phyloP scores from a whole-genome alignment of 2,797 vertebrate genomes.

The Coendou prehensilis region DNA sequence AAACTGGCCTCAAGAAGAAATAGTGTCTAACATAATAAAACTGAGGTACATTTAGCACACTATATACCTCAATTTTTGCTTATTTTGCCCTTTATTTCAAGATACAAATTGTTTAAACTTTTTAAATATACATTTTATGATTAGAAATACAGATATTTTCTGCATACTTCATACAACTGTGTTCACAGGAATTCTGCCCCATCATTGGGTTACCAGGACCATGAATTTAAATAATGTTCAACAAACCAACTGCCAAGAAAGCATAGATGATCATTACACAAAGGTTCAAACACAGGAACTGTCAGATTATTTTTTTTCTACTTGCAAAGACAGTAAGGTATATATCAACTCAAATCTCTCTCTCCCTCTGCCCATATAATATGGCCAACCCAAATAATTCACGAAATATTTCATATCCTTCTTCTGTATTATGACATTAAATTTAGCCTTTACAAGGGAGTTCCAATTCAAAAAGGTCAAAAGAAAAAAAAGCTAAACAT shows the following conservation, averaged over 20 bases:
- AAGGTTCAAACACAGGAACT: neutral
- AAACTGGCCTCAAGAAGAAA: conserved; percentile 1
- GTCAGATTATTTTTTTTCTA: conserved; percentile 16
- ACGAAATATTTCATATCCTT: conserved; percentile 10
- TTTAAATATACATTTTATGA: neutral
- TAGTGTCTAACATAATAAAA: conserved; percentile 36
- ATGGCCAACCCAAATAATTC: conserved; percentile 22
- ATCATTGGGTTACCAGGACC: neutral
- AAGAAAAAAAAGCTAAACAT: neutral
- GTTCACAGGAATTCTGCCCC: neutral
- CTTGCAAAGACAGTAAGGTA: conserved; percentile 5
- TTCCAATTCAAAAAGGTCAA: conserved; percentile 43
- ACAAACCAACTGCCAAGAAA: conserved; percentile 51
- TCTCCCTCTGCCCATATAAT: neutral
- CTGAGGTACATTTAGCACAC: neutral
- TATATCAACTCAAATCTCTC: conserved; percentile 37
- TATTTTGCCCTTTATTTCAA: conserved; percentile 48
- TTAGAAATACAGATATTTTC: conserved; percentile 16
- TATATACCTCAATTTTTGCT: conserved; percentile 31
- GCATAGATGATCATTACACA: conserved; percentile 9
- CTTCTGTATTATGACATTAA: neutral
- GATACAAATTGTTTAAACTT: neutral
- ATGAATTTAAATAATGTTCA: conserved; percentile 24
- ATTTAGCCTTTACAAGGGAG: conserved; percentile 19
- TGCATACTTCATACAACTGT: neutral